Percentiles rank a stretch among this genome's conserved stretches.
Conservation (phyloP, 1,140 invertebrate genomes). For the Cyrtorhinus lividipennis region DNA sequence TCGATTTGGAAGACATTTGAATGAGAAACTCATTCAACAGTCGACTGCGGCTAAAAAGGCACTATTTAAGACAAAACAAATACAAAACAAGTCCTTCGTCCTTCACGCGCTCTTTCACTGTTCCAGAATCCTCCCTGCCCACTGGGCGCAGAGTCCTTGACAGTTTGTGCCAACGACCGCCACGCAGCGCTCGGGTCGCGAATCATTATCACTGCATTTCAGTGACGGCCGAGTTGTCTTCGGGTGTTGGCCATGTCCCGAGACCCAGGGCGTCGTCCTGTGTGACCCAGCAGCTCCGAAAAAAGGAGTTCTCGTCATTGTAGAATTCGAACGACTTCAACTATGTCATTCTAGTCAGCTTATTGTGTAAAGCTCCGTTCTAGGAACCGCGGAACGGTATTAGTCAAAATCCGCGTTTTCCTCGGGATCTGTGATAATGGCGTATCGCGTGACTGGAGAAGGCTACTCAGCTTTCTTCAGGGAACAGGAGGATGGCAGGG, state of each 20-base stretch:
- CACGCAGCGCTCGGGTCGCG: neutral
- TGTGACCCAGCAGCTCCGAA: neutral
- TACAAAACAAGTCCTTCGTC: neutral
- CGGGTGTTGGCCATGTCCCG: slow-evolving; percentile 5
- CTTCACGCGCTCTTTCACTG: neutral
- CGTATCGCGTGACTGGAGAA: slow-evolving; percentile 20
- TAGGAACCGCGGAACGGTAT: neutral
- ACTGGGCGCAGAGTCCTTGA: neutral
- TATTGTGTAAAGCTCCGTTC: no score
- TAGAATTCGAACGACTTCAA: neutral
- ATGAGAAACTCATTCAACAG: neutral
- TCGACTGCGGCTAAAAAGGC: neutral
- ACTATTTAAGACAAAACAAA: neutral
- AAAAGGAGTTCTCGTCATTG: neutral
- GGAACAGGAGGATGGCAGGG: slow-evolving; percentile 21
- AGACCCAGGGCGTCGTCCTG: neutral
- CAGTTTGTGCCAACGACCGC: neutral
- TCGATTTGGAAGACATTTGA: no score
- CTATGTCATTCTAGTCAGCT: neutral
- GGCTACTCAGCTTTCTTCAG: slow-evolving; percentile 22
- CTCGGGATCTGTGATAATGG: slow-evolving; percentile 14
- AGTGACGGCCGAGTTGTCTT: slow-evolving; percentile 3
- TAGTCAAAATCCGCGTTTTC: neutral
- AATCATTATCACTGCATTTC: neutral
- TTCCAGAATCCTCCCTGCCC: neutral